Base-by-base conservation (phyloP, 2,888 invertebrate species). In the Sphaeridia pumilis region DNA sequence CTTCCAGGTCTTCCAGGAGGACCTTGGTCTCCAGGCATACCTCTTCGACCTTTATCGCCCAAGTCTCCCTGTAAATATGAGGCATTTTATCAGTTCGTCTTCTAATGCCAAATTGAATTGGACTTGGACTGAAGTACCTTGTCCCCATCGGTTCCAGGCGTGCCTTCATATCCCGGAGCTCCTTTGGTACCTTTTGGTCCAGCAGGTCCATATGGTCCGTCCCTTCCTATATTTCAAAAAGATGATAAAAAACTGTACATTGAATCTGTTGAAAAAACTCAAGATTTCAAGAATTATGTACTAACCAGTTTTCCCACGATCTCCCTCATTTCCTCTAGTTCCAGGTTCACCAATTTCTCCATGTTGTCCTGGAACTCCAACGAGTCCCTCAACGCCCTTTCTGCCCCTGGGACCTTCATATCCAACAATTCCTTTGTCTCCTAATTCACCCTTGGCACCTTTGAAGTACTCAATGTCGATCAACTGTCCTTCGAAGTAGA, bases 91-190 rank as follows among this genome's bases (percentile, higher is more conserved):
- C n/a, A n/a, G n/a, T n/a, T n/a, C n/a, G n/a, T n/a, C n/a, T n/a
- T n/a, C n/a, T n/a, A n/a, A n/a, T n/a, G n/a, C n/a, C n/a, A 36
- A 50, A 44, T 38, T 34, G 54, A 35, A 35, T 28, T n/a, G 14
- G n/a, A n/a, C n/a, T n/a, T n/a, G n/a, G n/a, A n/a, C n/a, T 17
- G 21, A 26, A 67, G 65, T 66, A 76, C 77, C 60, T 74, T 70
- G 0, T 65, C 54, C 25, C 90, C 90, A 68, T 85, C 81, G 10
- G 68, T 64, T 48, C 92, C 92, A 59, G 80, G 75, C 22, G 28
- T 59, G 20, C 89, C 90, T 55, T 75, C 78, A 63, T 78, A 82
- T 21, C 89, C 89, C 0, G 85, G 86, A 1, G 85, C 84, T 44
- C 89, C 89, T 71, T 88, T 87, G 47, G 80, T 79, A n/a, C 88